Conservation (phyloP, 2,888 invertebrate species). For the Dascillus cervinus region DNA sequence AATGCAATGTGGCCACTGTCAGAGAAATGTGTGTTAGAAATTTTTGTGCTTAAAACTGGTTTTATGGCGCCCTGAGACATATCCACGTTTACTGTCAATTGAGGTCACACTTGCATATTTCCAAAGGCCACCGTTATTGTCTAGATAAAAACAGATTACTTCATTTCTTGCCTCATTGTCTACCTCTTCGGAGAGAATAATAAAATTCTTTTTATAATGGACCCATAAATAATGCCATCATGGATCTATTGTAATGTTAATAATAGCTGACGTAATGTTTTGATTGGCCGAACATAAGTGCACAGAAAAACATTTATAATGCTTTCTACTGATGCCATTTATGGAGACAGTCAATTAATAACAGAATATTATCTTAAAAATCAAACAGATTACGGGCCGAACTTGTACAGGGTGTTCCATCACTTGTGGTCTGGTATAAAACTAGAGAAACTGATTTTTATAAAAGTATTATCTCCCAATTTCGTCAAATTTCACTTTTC, state of each 20-base stretch:
- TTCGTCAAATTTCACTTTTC: too few species aligned
- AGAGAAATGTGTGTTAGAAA: conserved; percentile 21
- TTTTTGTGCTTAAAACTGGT: conserved; percentile 21
- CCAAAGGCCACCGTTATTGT: conserved; percentile 30
- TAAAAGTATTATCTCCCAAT: too few species aligned
- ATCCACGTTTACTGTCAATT: conserved; percentile 25
- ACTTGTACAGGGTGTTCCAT: too few species aligned
- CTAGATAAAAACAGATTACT: too few species aligned
- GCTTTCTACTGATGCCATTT: conserved; percentile 13
- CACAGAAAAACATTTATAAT: conserved; percentile 11
- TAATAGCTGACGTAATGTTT: conserved; percentile 10
- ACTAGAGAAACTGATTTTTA: too few species aligned
- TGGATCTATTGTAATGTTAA: conserved; percentile 7
- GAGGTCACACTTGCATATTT: conserved; percentile 29
- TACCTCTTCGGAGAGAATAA: background rate
- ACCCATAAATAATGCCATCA: conserved; percentile 7
- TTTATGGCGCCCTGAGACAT: conserved; percentile 21
- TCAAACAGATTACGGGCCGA: too few species aligned
- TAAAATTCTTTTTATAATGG: background rate
- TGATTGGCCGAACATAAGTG: conserved; percentile 8
- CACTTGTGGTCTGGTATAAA: too few species aligned
- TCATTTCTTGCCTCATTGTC: too few species aligned
- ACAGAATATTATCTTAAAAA: conserved; percentile 18
- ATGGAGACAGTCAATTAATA: conserved; percentile 16
- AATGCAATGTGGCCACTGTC: conserved; percentile 21